These are phyloP conservation scores for Syrista parreyssii DNA, from an alignment of 2,888 invertebrate genomes.

Conservation along the genomic window DNA sequence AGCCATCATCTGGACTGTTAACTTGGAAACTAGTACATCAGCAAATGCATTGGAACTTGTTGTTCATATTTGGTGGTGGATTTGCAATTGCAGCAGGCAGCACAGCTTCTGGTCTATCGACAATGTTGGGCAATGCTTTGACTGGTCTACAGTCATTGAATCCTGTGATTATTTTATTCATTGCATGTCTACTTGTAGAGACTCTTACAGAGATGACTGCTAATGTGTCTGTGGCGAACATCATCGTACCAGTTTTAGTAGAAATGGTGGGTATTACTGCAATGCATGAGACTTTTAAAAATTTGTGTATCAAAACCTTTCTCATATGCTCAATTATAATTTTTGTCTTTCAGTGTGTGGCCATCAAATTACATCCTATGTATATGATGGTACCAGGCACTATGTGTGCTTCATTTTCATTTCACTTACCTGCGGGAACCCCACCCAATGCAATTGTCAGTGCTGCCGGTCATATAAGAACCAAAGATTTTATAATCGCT, in stretches of 20 bases:
- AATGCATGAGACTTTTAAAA: not conserved
- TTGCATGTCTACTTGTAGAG: slow-evolving; percentile 83
- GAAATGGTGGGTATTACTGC: slow-evolving; percentile 72
- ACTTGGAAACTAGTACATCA: slow-evolving; percentile 88
- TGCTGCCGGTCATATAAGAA: slow-evolving; percentile 83
- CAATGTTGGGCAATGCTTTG: slow-evolving; percentile 79
- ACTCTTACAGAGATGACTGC: slow-evolving; percentile 90
- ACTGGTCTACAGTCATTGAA: slow-evolving; percentile 74
- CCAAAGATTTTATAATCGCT: slow-evolving; percentile 82
- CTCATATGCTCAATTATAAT: slow-evolving; percentile 5
- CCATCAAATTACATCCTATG: slow-evolving; percentile 82
- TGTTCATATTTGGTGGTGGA: slow-evolving; percentile 89
- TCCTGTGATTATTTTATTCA: slow-evolving; percentile 75
- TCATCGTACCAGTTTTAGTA: slow-evolving; percentile 85
- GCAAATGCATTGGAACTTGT: slow-evolving; percentile 91
- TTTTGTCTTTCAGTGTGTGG: slow-evolving; percentile 71
- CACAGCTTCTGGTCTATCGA: slow-evolving; percentile 81
- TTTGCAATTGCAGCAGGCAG: slow-evolving; percentile 92
- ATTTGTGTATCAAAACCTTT: not conserved
- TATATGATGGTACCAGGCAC: slow-evolving; percentile 92
- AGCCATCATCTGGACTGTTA: slow-evolving; percentile 77
- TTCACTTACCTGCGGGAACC: slow-evolving; percentile 94
- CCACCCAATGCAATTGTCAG: slow-evolving; percentile 95
- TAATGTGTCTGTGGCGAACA: slow-evolving; percentile 91
- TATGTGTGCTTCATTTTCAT: slow-evolving; percentile 90